Evolutionary conservation across 2,888 invertebrate species (phyloP).

Genomic region (Luperina testacea): DNA sequence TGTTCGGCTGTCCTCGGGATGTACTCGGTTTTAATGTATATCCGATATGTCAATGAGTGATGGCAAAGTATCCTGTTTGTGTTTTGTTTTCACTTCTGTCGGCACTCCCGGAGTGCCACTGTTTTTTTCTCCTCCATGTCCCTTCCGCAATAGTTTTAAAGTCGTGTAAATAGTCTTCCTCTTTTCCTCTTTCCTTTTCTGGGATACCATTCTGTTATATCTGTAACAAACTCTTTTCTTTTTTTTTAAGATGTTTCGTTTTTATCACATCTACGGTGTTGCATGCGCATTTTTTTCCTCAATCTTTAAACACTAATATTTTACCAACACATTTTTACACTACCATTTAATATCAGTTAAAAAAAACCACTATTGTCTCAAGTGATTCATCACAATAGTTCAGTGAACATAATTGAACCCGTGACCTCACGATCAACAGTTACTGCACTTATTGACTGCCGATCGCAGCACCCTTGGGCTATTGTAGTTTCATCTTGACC

Average conservation of each 20-base stretch:
- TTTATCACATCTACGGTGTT: background rate
- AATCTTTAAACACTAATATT: conserved; percentile 1
- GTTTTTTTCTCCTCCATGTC: too few relatives aligned
- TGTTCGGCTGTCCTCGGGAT: too few relatives aligned
- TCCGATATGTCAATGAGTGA: too few relatives aligned
- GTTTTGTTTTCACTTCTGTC: too few relatives aligned
- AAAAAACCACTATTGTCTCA: conserved; percentile 26
- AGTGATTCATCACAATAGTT: conserved; percentile 58
- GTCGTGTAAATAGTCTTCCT: too few relatives aligned
- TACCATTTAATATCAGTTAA: conserved; percentile 9
- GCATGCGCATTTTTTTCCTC: background rate
- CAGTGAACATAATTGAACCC: conserved; percentile 54
- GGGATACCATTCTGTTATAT: too few relatives aligned
- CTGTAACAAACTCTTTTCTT: background rate
- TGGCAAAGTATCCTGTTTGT: too few relatives aligned
- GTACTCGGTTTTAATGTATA: too few relatives aligned
- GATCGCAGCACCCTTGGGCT: conserved; percentile 53
- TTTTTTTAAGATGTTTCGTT: background rate
- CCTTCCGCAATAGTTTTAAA: too few relatives aligned
- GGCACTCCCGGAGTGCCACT: too few relatives aligned
- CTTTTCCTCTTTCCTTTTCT: too few relatives aligned
- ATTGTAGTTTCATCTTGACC: conserved; percentile 53
- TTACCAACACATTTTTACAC: conserved; percentile 13
- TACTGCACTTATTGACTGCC: conserved; percentile 54
- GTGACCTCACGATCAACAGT: conserved; percentile 48